Percentiles rank a stretch among this genome's conserved stretches.
Conservation (phyloP, 2,797 vertebrate species). For the Sebastes baramenuke region DNA sequence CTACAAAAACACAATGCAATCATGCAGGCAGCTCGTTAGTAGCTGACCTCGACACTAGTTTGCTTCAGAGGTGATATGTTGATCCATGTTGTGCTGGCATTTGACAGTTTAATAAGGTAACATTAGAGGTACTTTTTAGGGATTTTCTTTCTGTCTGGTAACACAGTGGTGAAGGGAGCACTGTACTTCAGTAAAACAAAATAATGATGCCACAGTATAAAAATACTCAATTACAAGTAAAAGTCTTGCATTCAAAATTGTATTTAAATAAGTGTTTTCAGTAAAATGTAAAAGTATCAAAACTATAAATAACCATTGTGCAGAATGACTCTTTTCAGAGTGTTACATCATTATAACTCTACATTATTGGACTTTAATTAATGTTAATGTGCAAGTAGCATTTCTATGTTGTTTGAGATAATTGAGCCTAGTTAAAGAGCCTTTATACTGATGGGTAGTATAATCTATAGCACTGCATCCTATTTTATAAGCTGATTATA, state of each 20-base stretch:
- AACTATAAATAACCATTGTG: not conserved
- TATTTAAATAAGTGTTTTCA: not conserved
- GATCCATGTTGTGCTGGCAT: not conserved
- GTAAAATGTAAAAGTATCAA: not conserved
- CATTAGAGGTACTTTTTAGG: not conserved
- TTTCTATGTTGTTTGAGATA: not conserved
- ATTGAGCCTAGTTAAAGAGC: no score
- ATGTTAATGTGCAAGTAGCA: no score
- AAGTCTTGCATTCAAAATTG: not conserved
- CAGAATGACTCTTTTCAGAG: not conserved
- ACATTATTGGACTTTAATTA: no score
- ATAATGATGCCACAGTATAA: not conserved
- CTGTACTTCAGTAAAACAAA: not conserved
- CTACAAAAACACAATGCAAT: conserved; percentile 67
- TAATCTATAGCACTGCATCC: not conserved
- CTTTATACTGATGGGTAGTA: not conserved
- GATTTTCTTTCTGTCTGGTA: not conserved
- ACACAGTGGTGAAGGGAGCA: not conserved
- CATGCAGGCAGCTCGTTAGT: not conserved
- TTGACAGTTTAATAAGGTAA: not conserved
- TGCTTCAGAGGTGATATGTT: no score
- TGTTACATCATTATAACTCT: not conserved
- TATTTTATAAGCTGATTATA: not conserved
- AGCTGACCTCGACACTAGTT: not conserved
- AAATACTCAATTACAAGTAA: not conserved